Evolutionary conservation across 2,113 vertebrate genomes (phyloP), one percentile per base, ranked within the genome.

Genomic region (Caretta caretta): DNA sequence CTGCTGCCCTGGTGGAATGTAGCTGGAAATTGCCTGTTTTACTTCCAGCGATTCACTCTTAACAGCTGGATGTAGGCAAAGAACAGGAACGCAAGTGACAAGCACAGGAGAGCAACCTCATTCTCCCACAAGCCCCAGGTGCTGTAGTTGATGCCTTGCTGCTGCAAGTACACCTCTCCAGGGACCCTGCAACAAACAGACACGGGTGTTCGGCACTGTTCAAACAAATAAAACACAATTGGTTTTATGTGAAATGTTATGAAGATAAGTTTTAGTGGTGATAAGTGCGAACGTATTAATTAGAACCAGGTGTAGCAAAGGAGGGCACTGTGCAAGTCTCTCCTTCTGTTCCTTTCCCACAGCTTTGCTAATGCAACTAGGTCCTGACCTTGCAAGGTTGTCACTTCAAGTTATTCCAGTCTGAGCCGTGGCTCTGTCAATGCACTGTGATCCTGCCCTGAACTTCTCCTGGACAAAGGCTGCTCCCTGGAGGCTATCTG

Each of bases 61-160:
- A 86, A 20, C 46, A 90, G 90, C 42, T 93, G 91, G 38, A 93
- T 38, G 19, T 89, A 90, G 29, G 80, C 27, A 90, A 99, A 88
- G 17, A 72, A 13, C 97, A 98, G 97, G 92, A 98, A 98, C 84
- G 93, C 72, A 72, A 89, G 3, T 10, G 93, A 95, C 81, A 99
- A 98, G 86, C 97, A 97, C 81, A 98, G 24, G 91, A 99, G 98
- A 75, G 98, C 98, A 94, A 98, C 96, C 48, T 98, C 82, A 72
- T 99, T 99, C 98, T 98, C 97, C 98, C 98, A 98, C 97, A 98
- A 98, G 13, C 98, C 98, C 98, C 98, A 99, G 4, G 29, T 10
- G 7, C 98, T 98, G 97, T 98, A 98, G 97, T 98, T 97, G 6
- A 99, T 97, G 17, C 54, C 94, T 96, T 98, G 98, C 14, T 10